Conservation (phyloP, 2,888 invertebrate species). For the Arrhopalites spinosus region DNA sequence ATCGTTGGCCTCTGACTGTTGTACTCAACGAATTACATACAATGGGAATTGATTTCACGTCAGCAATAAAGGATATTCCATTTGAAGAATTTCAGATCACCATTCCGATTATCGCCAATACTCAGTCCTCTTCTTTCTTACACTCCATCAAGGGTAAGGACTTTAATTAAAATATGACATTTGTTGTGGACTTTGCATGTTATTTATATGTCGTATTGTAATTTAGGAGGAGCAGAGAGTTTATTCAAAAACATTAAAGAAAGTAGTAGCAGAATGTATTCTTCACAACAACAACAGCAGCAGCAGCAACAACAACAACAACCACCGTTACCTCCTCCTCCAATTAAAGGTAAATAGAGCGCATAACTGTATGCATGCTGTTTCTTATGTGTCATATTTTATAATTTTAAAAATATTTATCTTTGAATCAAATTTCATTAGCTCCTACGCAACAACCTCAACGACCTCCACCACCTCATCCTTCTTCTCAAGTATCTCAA, state of each 20-base stretch:
- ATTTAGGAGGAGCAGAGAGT: constrained; percentile 50
- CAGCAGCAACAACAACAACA: constrained; percentile 30
- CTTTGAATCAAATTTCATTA: no score
- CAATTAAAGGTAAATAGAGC: no score
- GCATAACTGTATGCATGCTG: no score
- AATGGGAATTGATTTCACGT: constrained; percentile 19
- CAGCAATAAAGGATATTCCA: not conserved
- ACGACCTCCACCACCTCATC: constrained; percentile 30
- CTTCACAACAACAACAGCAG: constrained; percentile 21
- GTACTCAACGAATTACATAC: constrained; percentile 22
- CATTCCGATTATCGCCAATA: constrained; percentile 7
- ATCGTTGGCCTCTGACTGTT: constrained; percentile 7
- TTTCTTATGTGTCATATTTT: no score
- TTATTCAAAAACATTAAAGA: constrained; percentile 55
- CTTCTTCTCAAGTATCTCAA: constrained; percentile 36
- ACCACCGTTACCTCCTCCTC: constrained; percentile 15
- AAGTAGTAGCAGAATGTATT: constrained; percentile 41
- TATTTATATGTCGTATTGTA: not conserved
- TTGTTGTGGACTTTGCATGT: not conserved
- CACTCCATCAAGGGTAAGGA: constrained; percentile 32
- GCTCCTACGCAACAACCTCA: not conserved
- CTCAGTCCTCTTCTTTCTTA: constrained; percentile 23
- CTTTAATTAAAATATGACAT: not conserved
- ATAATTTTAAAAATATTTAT: no score
- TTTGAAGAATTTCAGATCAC: constrained; percentile 36